phyloP scores from a whole-genome alignment of 2,113 vertebrate genomes.

The Lycocorax pyrrhopterus region DNA sequence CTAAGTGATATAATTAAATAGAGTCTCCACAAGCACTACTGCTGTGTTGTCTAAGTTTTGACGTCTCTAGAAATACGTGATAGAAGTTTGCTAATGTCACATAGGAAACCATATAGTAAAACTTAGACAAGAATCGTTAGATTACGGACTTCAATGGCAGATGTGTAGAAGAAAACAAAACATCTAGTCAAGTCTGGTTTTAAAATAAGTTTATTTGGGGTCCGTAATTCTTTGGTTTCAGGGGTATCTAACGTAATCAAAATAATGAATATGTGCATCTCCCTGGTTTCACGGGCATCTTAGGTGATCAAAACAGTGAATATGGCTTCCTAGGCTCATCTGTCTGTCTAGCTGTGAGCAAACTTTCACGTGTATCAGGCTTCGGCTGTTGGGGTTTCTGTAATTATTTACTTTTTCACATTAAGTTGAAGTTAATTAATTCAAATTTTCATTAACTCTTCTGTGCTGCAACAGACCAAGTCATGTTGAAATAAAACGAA shows the following conservation, averaged over 20 bases:
- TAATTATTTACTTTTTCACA: background rate
- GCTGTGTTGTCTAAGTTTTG: background rate
- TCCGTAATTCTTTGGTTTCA: background rate
- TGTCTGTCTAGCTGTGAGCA: background rate
- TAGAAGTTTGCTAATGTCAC: background rate
- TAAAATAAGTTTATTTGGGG: background rate
- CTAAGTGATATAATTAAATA: background rate
- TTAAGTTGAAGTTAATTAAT: background rate
- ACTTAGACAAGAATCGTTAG: background rate
- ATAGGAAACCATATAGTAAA: background rate
- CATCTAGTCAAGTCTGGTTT: background rate
- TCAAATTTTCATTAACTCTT: background rate
- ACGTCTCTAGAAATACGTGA: rapidly evolving
- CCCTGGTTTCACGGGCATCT: background rate
- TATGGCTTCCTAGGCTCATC: background rate
- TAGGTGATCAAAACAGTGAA: background rate
- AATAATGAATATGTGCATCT: background rate
- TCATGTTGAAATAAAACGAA: background rate
- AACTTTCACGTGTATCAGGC: background rate
- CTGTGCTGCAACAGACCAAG: background rate
- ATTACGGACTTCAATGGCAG: background rate
- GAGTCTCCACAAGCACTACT: background rate
- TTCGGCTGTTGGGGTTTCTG: background rate
- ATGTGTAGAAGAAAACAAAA: background rate
- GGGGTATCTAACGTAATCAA: background rate